These are phyloP conservation scores for Masticophis lateralis DNA, from an alignment of 2,797 vertebrate species.

Conservation along the genomic window DNA sequence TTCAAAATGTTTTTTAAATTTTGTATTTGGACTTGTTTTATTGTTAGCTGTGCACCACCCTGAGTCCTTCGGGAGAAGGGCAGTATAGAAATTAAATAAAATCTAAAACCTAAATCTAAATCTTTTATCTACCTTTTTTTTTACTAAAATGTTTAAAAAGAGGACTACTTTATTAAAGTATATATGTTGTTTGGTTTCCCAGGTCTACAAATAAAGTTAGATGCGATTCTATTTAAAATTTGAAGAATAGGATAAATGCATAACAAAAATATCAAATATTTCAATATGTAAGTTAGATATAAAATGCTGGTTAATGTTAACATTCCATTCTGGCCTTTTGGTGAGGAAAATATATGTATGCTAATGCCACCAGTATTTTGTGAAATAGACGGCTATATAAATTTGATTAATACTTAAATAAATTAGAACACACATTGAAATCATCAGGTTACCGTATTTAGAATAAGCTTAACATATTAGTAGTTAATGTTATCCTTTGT, in stretches of 20 bases:
- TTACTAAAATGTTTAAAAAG: not conserved
- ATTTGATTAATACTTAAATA: not conserved
- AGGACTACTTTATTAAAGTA: not conserved
- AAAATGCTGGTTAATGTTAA: not conserved
- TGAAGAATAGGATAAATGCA: not conserved
- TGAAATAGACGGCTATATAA: not conserved
- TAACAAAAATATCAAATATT: not conserved
- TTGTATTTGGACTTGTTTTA: too few relatives aligned
- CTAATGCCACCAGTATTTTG: not conserved
- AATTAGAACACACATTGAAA: not conserved
- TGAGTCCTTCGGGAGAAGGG: too few relatives aligned
- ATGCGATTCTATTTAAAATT: not conserved
- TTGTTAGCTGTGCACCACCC: too few relatives aligned
- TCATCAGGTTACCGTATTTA: not conserved
- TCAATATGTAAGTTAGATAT: not conserved
- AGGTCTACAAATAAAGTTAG: slow-evolving; percentile 12
- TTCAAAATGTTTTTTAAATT: too few relatives aligned
- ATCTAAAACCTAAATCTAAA: too few relatives aligned
- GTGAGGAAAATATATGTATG: not conserved
- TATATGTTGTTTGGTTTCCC: not conserved
- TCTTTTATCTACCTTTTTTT: not conserved
- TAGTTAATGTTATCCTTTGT: not conserved
- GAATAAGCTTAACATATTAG: not conserved
- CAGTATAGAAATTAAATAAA: too few relatives aligned
- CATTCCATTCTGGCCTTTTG: not conserved